A percentile compares a stretch with the other conserved stretches of the same genome.
phyloP scores from a whole-genome alignment of 2,888 invertebrate genomes.

The Microctonus brassicae region DNA sequence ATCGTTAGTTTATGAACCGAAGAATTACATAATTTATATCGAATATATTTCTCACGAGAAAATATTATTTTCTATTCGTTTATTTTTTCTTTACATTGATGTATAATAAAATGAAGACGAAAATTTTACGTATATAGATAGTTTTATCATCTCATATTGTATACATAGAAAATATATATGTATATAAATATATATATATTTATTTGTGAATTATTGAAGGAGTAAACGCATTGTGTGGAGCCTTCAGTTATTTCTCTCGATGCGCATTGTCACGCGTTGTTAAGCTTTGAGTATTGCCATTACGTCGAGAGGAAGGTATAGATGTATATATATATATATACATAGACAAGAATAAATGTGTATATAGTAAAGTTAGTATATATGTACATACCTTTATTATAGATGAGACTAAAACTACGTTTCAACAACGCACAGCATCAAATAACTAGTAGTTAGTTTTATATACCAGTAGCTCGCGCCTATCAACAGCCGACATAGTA shows the following conservation, averaged over 20 bases:
- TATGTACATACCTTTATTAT: slow-evolving; percentile 6
- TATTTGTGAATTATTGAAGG: slow-evolving; percentile 35
- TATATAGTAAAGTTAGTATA: background rate
- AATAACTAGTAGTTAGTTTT: background rate
- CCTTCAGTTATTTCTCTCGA: slow-evolving; percentile 62
- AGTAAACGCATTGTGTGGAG: slow-evolving; percentile 48
- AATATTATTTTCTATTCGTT: slow-evolving; percentile 1
- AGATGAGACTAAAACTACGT: background rate
- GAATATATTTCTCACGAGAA: slow-evolving; percentile 55
- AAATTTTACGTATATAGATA: background rate
- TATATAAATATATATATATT: slow-evolving; percentile 17
- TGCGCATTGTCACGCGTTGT: slow-evolving; percentile 68
- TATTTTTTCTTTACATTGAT: no score
- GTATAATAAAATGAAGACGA: no score
- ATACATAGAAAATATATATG: no score
- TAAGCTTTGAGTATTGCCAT: slow-evolving; percentile 64
- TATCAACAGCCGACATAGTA: slow-evolving; percentile 12
- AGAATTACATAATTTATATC: slow-evolving; percentile 67
- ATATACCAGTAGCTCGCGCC: slow-evolving; percentile 3
- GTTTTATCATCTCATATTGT: background rate
- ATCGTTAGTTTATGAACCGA: slow-evolving; percentile 63
- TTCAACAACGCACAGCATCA: background rate
- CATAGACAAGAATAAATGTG: background rate
- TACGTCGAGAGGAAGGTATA: slow-evolving; percentile 48
- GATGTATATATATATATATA: background rate